Percentiles rank a stretch among this genome's conserved stretches.
phyloP scores from a whole-genome alignment of 2,113 vertebrate species.

The Bos indicus region DNA sequence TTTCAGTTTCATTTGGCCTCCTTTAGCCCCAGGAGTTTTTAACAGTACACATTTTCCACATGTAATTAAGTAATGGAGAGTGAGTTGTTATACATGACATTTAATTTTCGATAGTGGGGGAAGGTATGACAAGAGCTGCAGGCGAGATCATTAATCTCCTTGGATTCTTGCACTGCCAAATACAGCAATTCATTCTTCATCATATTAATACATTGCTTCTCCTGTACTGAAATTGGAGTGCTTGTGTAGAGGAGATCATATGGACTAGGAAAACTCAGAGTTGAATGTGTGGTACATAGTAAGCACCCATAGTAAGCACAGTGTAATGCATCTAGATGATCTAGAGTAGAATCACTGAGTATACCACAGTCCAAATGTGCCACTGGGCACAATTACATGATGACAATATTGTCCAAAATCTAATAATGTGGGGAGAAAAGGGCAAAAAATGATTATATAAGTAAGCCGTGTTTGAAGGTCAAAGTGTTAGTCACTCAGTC shows the following conservation, averaged over 20 bases:
- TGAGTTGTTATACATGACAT: conserved; percentile 77
- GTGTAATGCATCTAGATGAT: background rate
- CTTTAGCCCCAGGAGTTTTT: conserved; percentile 66
- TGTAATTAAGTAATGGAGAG: conserved; percentile 76
- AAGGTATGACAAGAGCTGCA: conserved; percentile 49
- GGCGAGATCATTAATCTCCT: conserved; percentile 75
- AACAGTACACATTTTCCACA: conserved; percentile 67
- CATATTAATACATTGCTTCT: background rate
- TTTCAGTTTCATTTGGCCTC: conserved; percentile 36
- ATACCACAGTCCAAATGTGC: background rate
- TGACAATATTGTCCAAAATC: background rate
- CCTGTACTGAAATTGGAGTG: background rate
- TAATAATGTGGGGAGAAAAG: background rate
- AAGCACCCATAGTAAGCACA: background rate
- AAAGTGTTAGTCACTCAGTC: background rate
- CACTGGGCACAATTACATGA: background rate
- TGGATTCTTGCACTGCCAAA: conserved; percentile 53
- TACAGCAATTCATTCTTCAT: conserved; percentile 64
- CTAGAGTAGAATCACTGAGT: background rate
- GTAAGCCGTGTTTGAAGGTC: background rate
- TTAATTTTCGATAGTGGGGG: conserved; percentile 71
- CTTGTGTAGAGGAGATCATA: background rate
- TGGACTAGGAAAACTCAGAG: background rate
- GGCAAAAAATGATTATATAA: background rate
- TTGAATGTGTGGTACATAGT: rapidly evolving